These are phyloP conservation scores for Eleutherodactylus coqui DNA, from an alignment of 2,797 vertebrate genomes.

Conservation along the genomic window DNA sequence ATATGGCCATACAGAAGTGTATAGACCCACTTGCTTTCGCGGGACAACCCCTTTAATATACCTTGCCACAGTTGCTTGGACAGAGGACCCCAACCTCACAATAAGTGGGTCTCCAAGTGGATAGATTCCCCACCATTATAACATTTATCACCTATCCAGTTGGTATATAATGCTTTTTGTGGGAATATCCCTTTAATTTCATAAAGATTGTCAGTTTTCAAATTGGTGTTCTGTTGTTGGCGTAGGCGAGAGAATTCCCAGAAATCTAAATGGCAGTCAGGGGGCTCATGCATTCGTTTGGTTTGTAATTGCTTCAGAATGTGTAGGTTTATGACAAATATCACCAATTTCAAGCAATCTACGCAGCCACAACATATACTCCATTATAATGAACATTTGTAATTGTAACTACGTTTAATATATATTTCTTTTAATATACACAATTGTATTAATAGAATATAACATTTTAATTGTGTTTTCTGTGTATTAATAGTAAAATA, in stretches of 20 bases:
- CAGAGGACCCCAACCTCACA: too few species aligned
- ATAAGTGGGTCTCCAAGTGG: not conserved
- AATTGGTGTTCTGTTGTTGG: not conserved
- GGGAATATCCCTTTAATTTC: too few species aligned
- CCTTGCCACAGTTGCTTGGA: too few species aligned
- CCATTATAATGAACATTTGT: not conserved
- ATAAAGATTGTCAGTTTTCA: not conserved
- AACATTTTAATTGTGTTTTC: not conserved
- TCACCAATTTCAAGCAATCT: not conserved
- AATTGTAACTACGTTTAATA: not conserved
- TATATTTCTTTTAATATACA: constrained; percentile 14
- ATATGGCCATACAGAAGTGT: too few species aligned
- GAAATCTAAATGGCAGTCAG: not conserved
- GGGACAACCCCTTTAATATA: too few species aligned
- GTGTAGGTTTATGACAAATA: not conserved
- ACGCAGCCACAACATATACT: not conserved
- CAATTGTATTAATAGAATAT: not conserved
- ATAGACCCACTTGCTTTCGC: too few species aligned
- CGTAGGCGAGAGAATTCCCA: not conserved
- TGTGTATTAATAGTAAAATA: not conserved
- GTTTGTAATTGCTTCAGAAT: not conserved
- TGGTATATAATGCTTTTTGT: not conserved
- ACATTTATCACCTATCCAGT: not conserved
- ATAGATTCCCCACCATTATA: not conserved
- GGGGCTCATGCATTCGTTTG: not conserved